A percentile compares a stretch with the other conserved stretches of the same genome.
Evolutionary conservation across 1,140 invertebrate species (phyloP).

Genomic region (Heliothis virescens): DNA sequence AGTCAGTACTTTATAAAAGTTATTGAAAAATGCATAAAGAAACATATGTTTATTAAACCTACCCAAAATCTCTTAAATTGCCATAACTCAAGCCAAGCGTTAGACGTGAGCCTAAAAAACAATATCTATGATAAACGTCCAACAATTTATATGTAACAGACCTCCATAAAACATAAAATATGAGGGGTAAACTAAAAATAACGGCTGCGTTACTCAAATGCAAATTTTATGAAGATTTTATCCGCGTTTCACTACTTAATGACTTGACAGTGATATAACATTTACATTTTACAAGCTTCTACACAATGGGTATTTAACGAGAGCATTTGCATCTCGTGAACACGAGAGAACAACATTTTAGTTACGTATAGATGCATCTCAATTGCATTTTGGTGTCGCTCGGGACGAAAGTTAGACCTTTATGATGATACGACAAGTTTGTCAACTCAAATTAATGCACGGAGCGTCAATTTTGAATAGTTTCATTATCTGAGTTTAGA

Average conservation of each 20-base stretch:
- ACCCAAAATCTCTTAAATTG: not conserved
- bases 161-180: slow-evolving; percentile 11
- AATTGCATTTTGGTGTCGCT: slow-evolving; percentile 1
- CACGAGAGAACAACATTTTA: not conserved
- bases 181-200: slow-evolving; percentile 21
- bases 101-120: slow-evolving; percentile 4
- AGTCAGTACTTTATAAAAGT: too few relatives aligned
- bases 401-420: not conserved
- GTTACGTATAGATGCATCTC: slow-evolving; percentile 35
- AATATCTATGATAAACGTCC: not conserved
- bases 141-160: slow-evolving; percentile 10
- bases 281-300: slow-evolving; percentile 54
- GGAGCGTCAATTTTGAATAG: too few relatives aligned
- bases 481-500: too few relatives aligned
- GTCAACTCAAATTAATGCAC: too few relatives aligned
- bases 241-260: slow-evolving; percentile 34
- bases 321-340: slow-evolving; percentile 31
- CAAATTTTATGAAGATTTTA: slow-evolving; percentile 51
- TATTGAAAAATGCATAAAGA: not conserved
- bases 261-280: slow-evolving; percentile 53
- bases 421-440: not conserved
- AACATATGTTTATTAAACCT: slow-evolving; percentile 3
- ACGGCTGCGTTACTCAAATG: slow-evolving; percentile 31
- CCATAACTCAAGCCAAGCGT: not conserved
- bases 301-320: slow-evolving; percentile 26